Evolutionary conservation across 2,888 invertebrate genomes (phyloP).

Genomic region (Strigamia maritima): DNA sequence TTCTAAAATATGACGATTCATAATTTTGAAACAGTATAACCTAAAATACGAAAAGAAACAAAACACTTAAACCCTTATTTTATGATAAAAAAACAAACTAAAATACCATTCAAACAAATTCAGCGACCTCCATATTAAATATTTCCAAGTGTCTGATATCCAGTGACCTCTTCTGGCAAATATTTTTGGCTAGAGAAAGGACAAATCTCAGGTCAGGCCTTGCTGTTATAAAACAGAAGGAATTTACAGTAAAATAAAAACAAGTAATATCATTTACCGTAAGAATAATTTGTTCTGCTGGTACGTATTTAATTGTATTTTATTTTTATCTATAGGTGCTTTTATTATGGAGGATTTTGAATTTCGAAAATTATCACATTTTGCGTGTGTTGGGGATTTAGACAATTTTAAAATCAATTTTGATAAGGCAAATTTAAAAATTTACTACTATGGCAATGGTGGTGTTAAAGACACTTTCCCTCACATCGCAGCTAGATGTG

Average conservation of each 20-base stretch:
- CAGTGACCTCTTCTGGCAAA: not conserved
- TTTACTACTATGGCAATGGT: not conserved
- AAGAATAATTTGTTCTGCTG: too few relatives aligned
- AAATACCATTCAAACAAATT: not conserved
- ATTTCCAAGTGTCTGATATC: too few relatives aligned
- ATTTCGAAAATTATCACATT: not conserved
- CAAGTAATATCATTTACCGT: too few relatives aligned
- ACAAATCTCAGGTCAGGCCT: too few relatives aligned
- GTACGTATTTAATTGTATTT: too few relatives aligned
- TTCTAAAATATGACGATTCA: not conserved
- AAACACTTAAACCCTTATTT: too few relatives aligned
- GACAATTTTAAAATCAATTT: not conserved
- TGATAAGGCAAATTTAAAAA: not conserved
- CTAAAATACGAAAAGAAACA: too few relatives aligned
- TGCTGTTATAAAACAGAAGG: too few relatives aligned
- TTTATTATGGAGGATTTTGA: not conserved
- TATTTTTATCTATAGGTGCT: too few relatives aligned
- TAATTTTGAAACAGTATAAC: not conserved
- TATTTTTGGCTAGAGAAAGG: not conserved
- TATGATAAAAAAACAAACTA: not conserved
- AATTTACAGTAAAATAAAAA: too few relatives aligned
- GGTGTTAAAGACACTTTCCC: not conserved
- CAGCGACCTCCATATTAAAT: not conserved
- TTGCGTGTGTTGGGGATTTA: not conserved
- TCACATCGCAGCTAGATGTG: not conserved